Evolutionary conservation across 2,888 invertebrate species (phyloP).

Genomic region (Caenorhabditis auriculariae): DNA sequence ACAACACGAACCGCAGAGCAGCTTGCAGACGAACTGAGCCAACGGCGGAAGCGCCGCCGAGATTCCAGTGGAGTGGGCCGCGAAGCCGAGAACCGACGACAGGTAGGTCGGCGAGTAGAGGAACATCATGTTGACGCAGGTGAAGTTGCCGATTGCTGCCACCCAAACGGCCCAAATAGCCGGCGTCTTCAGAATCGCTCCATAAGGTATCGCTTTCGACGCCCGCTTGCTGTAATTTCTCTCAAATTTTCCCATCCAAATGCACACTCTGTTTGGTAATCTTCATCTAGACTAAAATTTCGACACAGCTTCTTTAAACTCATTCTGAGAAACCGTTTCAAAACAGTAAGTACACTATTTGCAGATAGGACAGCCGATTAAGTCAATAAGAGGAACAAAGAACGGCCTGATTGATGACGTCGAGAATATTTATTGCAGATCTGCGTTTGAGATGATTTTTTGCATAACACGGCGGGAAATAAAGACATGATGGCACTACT

Average conservation of each 20-base stretch:
- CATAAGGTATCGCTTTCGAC: conserved; percentile 53
- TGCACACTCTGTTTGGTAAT: not conserved
- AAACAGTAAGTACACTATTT: too few relatives aligned
- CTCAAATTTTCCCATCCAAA: not conserved
- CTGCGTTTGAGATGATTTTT: too few relatives aligned
- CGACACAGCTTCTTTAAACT: not conserved
- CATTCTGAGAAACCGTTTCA: too few relatives aligned
- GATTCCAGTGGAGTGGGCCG: conserved; percentile 55
- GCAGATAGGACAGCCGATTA: too few relatives aligned
- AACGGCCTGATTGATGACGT: too few relatives aligned
- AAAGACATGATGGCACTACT: too few relatives aligned
- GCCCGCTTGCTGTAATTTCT: conserved; percentile 49
- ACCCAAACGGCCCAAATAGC: conserved; percentile 62
- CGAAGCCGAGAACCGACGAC: conserved; percentile 55
- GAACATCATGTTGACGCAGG: conserved; percentile 61
- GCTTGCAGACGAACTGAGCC: conserved; percentile 55
- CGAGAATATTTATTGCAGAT: too few relatives aligned
- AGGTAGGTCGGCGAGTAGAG: conserved; percentile 57
- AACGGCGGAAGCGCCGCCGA: conserved; percentile 60
- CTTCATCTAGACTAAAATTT: too few relatives aligned
- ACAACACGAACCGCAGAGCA: conserved; percentile 34
- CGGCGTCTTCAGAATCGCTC: conserved; percentile 49
- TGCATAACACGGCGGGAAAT: too few relatives aligned
- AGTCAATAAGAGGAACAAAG: too few relatives aligned
- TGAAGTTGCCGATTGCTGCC: conserved; percentile 61